phyloP scores from a whole-genome alignment of 2,797 vertebrate genomes.

The Scomberomorus guttatus region DNA sequence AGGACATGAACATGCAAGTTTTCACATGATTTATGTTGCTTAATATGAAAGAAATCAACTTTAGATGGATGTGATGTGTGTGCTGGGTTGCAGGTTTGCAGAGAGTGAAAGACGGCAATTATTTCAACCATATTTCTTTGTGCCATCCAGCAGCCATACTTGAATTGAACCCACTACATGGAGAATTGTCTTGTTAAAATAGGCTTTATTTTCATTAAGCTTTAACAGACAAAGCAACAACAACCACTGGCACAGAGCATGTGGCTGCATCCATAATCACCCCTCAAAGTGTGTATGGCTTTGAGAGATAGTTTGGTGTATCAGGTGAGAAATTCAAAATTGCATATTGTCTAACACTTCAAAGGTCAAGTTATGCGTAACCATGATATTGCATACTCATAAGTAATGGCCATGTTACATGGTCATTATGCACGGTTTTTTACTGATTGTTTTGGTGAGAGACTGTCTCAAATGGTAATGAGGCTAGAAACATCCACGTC shows the following conservation, averaged over 20 bases:
- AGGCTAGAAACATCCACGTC: conserved; percentile 32
- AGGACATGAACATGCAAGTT: too few relatives aligned
- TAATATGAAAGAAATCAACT: not conserved
- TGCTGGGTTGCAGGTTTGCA: not conserved
- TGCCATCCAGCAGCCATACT: conserved; percentile 20
- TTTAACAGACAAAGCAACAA: conserved; percentile 47
- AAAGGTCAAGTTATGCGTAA: conserved; percentile 59
- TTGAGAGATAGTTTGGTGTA: conserved; percentile 52
- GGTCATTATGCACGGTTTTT: conserved; percentile 55
- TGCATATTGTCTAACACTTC: conserved; percentile 57
- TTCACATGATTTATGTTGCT: not conserved
- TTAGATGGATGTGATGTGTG: not conserved
- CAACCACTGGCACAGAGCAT: conserved; percentile 24
- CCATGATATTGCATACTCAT: conserved; percentile 47
- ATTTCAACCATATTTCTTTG: conserved; percentile 11
- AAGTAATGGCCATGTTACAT: conserved; percentile 55
- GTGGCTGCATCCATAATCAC: conserved; percentile 59
- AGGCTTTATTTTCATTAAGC: conserved; percentile 57
- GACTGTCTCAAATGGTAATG: conserved; percentile 56
- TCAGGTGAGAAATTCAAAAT: conserved; percentile 60
- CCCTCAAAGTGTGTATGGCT: conserved; percentile 47
- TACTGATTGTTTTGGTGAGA: conserved; percentile 36
- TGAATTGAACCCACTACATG: conserved; percentile 47
- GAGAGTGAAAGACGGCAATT: conserved; percentile 5
- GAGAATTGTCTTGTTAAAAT: conserved; percentile 64